Conservation (phyloP, 2,888 invertebrate genomes). For the Uloborus plumipes region DNA sequence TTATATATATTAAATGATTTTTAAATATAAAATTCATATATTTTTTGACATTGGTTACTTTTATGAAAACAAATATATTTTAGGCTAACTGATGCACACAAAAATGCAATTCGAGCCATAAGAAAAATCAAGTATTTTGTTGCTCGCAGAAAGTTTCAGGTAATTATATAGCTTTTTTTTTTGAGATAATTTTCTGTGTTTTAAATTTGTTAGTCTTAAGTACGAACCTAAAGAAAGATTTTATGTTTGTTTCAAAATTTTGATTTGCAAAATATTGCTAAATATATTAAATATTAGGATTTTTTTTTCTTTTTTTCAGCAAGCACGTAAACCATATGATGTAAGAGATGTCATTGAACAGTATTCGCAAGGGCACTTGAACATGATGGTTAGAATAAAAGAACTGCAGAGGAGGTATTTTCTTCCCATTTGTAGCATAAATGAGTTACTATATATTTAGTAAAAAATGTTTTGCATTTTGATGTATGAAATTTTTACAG, state of each 20-base stretch:
- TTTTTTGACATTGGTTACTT: not conserved
- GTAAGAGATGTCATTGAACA: slow-evolving; percentile 89
- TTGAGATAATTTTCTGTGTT: not conserved
- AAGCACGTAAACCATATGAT: slow-evolving; percentile 87
- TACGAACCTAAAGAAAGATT: no score
- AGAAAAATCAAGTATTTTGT: slow-evolving; percentile 86
- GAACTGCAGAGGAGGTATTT: slow-evolving; percentile 74
- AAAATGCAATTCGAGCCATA: slow-evolving; percentile 83
- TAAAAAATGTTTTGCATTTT: no score
- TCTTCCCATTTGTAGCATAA: no score
- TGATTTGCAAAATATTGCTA: not conserved
- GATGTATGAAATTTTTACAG: no score
- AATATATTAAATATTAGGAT: not conserved
- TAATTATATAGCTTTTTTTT: not conserved
- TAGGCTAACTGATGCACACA: slow-evolving; percentile 83
- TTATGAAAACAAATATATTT: not conserved
- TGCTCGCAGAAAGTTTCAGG: slow-evolving; percentile 81
- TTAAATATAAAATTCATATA: no score
- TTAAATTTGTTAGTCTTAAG: not conserved
- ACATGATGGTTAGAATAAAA: slow-evolving; percentile 91
- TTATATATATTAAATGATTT: no score
- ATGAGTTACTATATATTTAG: no score
- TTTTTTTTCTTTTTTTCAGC: slow-evolving; percentile 71
- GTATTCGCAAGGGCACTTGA: slow-evolving; percentile 87
- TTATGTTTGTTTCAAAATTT: not conserved